Percentiles rank a stretch among this genome's conserved stretches.
Conservation (phyloP, 1,140 invertebrate species). For the Drosophila littoralis region DNA sequence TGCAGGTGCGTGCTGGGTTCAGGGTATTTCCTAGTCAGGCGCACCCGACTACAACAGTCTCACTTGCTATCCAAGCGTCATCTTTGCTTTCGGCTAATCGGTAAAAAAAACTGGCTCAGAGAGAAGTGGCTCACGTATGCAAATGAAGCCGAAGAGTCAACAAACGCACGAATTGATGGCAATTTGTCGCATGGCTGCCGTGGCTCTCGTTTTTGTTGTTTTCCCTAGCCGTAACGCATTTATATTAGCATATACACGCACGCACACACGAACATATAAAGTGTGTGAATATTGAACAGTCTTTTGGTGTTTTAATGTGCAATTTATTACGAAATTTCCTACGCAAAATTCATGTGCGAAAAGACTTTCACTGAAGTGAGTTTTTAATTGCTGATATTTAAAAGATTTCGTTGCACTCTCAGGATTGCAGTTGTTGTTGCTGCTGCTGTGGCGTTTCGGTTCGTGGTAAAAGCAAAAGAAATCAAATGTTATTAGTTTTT, state of each 20-base stretch:
- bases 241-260: slow-evolving; percentile 57
- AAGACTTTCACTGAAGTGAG: slow-evolving; percentile 65
- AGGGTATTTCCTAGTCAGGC: no score
- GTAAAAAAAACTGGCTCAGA: slow-evolving; percentile 64
- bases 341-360: slow-evolving; percentile 49
- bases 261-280: slow-evolving; percentile 28
- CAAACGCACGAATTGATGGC: slow-evolving; percentile 68
- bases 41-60: no score
- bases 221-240: slow-evolving; percentile 56
- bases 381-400: slow-evolving; percentile 65
- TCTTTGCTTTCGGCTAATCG: slow-evolving; percentile 33
- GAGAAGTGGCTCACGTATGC: slow-evolving; percentile 52
- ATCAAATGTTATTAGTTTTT: slow-evolving; percentile 54
- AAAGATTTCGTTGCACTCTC: slow-evolving; percentile 19
- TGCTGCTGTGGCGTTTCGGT: slow-evolving; percentile 12
- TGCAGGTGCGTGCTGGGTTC: no score
- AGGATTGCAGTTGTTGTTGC: slow-evolving; percentile 11
- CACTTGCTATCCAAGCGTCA: slow-evolving; percentile 12
- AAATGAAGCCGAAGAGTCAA: slow-evolving; percentile 67
- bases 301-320: slow-evolving; percentile 40
- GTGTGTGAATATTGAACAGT: slow-evolving; percentile 67
- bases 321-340: slow-evolving; percentile 62
- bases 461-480: slow-evolving; percentile 17
- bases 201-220: slow-evolving; percentile 11
- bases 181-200: slow-evolving; percentile 66